These are phyloP conservation scores for Drosophila tristis DNA, from an alignment of 1,140 invertebrate genomes.

Conservation along the genomic window DNA sequence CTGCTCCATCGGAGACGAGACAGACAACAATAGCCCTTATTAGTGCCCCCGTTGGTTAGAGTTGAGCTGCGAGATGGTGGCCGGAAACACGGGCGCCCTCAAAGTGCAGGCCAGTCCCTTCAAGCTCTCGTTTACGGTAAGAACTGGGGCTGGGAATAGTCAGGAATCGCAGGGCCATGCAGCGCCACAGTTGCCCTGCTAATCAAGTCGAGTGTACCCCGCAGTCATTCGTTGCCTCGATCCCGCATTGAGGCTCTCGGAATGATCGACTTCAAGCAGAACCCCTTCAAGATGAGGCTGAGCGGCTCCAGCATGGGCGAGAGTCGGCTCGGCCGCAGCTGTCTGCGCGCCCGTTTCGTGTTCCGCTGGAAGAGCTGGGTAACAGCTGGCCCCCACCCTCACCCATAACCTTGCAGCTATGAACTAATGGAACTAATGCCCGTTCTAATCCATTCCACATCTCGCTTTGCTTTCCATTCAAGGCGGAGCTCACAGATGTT, in stretches of 20 bases:
- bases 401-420: neutral
- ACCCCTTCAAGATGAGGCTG: conserved; percentile 81
- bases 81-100: conserved; percentile 62
- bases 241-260: conserved; percentile 25
- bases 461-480: neutral
- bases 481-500: conserved; percentile 84
- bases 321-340: conserved; percentile 72
- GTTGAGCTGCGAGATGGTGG: conserved; percentile 57
- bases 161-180: conserved; percentile 8
- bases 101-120: conserved; percentile 59
- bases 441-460: neutral
- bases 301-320: conserved; percentile 59
- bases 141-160: conserved; percentile 5
- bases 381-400: conserved; percentile 15
- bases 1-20: conserved; percentile 3
- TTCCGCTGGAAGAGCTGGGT: conserved; percentile 84
- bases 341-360: conserved; percentile 73
- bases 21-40: conserved; percentile 57
- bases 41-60: conserved; percentile 14
- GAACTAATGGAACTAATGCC: neutral
- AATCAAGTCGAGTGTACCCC: neutral
- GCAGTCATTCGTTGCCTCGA: conserved; percentile 56
- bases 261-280: conserved; percentile 83
- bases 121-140: conserved; percentile 80
- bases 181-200: conserved; percentile 18